A percentile compares a stretch with the other conserved stretches of the same genome.
These are phyloP conservation scores for Tortrix viridana DNA, from an alignment of 2,888 invertebrate genomes.

Conservation along the genomic window DNA sequence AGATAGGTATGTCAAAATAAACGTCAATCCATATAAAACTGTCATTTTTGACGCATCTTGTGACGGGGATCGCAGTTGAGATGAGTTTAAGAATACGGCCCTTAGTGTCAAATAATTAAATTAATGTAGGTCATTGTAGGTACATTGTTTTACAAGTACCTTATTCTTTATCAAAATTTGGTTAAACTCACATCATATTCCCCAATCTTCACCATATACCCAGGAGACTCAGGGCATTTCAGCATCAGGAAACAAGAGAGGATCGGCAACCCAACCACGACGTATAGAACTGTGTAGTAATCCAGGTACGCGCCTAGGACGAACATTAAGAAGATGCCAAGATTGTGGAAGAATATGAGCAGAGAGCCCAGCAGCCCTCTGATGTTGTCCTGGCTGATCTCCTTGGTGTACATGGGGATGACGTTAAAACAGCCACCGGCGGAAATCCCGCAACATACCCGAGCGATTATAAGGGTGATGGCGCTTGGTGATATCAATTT, in stretches of 20 bases:
- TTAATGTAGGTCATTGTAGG: no score
- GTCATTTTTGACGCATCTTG: no score
- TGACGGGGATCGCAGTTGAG: no score
- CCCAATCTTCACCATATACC: slow-evolving; percentile 60
- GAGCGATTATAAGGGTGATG: slow-evolving; percentile 55
- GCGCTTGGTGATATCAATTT: slow-evolving; percentile 54
- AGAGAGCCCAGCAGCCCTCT: slow-evolving; percentile 62
- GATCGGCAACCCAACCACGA: slow-evolving; percentile 50
- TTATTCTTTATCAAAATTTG: no score
- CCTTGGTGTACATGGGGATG: slow-evolving; percentile 65
- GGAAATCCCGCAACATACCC: slow-evolving; percentile 57
- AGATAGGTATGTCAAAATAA: no score
- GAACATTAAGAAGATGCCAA: slow-evolving; percentile 62
- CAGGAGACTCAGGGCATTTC: slow-evolving; percentile 66
- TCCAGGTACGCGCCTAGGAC: slow-evolving; percentile 61
- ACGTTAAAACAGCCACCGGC: slow-evolving; percentile 64
- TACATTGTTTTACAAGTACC: no score
- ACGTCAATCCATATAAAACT: no score
- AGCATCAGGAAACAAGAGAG: slow-evolving; percentile 51
- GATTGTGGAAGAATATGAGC: slow-evolving; percentile 55
- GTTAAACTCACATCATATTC: slow-evolving; percentile 56
- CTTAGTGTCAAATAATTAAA: no score
- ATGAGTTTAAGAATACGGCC: no score
- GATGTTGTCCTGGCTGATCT: slow-evolving; percentile 65
- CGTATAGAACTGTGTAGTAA: slow-evolving; percentile 58